Conservation (phyloP, 2,888 invertebrate species). For the Ophonus ardosiacus region DNA sequence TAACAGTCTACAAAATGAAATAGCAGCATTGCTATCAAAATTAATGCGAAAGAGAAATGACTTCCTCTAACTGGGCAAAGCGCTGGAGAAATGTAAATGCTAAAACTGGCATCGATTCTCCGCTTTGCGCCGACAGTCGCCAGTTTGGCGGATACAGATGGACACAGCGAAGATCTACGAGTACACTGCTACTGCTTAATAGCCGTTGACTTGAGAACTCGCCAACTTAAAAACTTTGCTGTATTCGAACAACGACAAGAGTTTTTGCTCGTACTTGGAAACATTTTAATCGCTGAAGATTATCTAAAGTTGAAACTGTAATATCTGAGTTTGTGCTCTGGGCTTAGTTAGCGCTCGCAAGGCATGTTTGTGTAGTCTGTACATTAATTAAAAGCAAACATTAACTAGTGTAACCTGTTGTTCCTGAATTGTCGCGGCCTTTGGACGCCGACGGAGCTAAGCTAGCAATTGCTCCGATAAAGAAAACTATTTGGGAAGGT, state of each 20-base stretch:
- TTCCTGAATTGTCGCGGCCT: slow-evolving; percentile 31
- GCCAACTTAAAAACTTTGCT: not conserved
- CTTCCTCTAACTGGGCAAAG: not conserved
- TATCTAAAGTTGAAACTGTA: not conserved
- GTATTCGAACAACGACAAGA: not conserved
- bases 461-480: slow-evolving; percentile 13
- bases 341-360: not conserved
- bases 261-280: not conserved
- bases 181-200: not conserved
- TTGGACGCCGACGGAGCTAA: not conserved
- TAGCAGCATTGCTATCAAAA: not conserved
- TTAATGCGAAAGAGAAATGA: not conserved
- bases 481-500: slow-evolving; percentile 19
- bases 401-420: slow-evolving; percentile 21
- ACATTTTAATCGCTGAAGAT: not conserved
- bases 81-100: not conserved
- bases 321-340: not conserved
- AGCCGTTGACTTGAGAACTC: not conserved
- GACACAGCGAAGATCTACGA: not conserved
- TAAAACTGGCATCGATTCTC: not conserved
- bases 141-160: not conserved
- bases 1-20: not conserved
- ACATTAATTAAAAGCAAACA: slow-evolving; percentile 50
- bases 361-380: not conserved
- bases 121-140: not conserved